Base-by-base conservation (phyloP, 2,888 invertebrate species). In the Lampropteryx suffumata region DNA sequence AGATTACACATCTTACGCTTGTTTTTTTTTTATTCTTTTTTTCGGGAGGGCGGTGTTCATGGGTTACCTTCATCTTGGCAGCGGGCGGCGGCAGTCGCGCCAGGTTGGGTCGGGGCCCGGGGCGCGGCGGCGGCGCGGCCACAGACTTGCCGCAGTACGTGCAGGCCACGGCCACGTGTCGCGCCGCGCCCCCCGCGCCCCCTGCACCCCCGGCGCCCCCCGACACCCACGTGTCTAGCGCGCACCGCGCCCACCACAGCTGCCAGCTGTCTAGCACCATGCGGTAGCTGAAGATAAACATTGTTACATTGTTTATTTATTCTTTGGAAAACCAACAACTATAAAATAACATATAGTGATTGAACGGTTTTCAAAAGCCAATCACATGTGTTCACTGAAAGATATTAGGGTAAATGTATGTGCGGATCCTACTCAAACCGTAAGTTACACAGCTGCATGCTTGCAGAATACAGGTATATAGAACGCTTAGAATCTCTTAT, bases 111-210 rank as follows among this genome's bases (percentile, higher is more conserved):
- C 89, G n/a, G 0, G 70, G 69, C 0, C 66, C 54, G 37, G 58
- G 50, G 59, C 64, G 66, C 0, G 93, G 94, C 64, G 95, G 93
- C 82, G 95, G 92, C 55, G 95, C 94, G 0, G 96, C 96, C 61
- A 98, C 96, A 57, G 96, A 95, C 89, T 98, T 98, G 41, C 97
- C 97, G 89, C 98, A 99, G 88, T 97, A 99, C 73, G 96, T 97
- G 84, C 99, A 99, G 3, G 97, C 95, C 48, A 98, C 94, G 73
- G 79, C 78, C 67, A 85, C 82, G 64, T 76, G 76, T 3, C 76
- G 71, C 64, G 75, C 67, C 46, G 55, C 73, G 37, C 50, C 64
- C 58, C 56, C 48, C 58, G 46, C 64, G 36, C 57, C 55, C 88
- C 48, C 85, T 84, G 81, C n/a, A 90, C 85, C 62, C 26, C 94